Percentiles rank a stretch among this genome's conserved stretches.
Conservation (phyloP, 2,113 vertebrate genomes). For the Aplodontia rufa region DNA sequence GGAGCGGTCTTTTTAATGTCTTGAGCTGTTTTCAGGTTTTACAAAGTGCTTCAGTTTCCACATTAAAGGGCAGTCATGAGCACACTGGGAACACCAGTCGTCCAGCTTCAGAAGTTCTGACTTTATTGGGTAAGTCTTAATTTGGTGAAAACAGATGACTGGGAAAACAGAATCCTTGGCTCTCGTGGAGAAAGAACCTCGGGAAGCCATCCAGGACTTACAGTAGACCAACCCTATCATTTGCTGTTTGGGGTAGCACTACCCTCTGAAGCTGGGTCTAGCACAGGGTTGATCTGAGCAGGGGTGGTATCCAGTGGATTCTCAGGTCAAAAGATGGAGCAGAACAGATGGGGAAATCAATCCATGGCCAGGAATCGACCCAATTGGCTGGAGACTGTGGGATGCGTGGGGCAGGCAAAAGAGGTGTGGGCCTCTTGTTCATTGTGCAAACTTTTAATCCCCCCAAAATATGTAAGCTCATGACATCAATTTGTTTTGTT, state of each 20-base stretch:
- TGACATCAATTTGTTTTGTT: conserved; percentile 16
- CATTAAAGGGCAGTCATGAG: conserved; percentile 59
- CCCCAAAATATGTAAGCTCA: background rate
- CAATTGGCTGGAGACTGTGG: background rate
- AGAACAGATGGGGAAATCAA: background rate
- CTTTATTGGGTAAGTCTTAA: conserved; percentile 30
- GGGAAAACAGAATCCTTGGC: background rate
- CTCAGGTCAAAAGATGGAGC: background rate
- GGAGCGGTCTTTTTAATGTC: conserved; percentile 64
- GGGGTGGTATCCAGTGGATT: background rate
- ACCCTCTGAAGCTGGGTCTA: too few species aligned
- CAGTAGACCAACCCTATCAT: background rate
- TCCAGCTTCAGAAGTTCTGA: conserved; percentile 27
- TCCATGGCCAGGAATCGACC: background rate
- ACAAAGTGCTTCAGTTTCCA: conserved; percentile 73
- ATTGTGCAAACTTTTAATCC: background rate
- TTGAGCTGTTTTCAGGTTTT: conserved; percentile 73
- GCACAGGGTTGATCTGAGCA: background rate
- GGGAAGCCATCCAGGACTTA: conserved; percentile 36
- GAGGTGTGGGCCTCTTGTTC: background rate
- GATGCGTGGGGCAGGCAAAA: background rate
- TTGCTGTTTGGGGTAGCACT: background rate
- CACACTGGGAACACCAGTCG: conserved; percentile 53
- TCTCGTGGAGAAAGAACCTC: background rate
- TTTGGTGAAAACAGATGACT: conserved; percentile 42